A percentile compares a stretch with the other conserved stretches of the same genome.
Conservation (phyloP, 2,797 vertebrate genomes). For the Falco columbarius region DNA sequence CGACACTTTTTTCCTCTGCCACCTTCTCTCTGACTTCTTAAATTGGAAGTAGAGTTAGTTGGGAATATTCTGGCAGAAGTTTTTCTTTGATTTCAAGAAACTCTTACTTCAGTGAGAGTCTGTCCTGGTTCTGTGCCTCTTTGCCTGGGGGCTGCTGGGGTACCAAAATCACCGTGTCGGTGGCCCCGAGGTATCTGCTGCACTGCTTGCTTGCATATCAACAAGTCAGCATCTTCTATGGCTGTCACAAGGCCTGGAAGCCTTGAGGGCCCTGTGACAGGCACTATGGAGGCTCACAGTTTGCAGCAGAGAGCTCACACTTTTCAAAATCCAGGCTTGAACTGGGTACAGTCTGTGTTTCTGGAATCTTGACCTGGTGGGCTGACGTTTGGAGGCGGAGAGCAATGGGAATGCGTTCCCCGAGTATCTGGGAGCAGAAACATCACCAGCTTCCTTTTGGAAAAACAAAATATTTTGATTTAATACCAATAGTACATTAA, state of each 20-base stretch:
- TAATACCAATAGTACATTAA: not conserved
- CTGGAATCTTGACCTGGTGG: not conserved
- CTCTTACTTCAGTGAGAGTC: not conserved
- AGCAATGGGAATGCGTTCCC: not conserved
- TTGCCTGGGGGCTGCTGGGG: not conserved
- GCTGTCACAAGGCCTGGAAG: not conserved
- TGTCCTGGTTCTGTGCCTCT: not conserved
- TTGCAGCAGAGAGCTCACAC: not conserved
- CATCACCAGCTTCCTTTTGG: not conserved
- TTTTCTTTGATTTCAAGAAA: not conserved
- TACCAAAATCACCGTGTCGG: not conserved
- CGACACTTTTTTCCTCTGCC: not conserved
- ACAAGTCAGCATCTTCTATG: not conserved
- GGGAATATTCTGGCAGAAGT: not conserved
- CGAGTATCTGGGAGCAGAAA: not conserved
- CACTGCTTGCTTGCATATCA: not conserved
- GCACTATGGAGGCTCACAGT: not conserved
- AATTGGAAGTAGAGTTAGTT: not conserved
- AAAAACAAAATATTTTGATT: not conserved
- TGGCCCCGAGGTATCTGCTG: not conserved
- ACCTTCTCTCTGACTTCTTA: not conserved
- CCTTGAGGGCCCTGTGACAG: not conserved
- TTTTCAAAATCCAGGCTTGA: not conserved
- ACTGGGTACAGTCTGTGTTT: not conserved
- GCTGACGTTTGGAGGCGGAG: not conserved